Conservation (phyloP, 2,888 invertebrate genomes). For the Chloroclystis v-ata region DNA sequence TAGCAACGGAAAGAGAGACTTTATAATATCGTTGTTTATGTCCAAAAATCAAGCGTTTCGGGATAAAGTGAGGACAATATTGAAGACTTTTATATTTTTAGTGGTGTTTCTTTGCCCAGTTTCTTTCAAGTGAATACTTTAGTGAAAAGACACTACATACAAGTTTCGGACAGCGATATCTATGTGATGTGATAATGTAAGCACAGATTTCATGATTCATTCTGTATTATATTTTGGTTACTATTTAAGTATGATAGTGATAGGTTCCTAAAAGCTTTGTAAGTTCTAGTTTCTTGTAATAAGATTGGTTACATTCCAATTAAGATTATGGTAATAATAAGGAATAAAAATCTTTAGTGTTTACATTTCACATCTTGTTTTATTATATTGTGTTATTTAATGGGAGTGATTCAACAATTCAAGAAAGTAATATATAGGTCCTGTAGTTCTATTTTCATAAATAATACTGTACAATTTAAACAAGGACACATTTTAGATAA, state of each 20-base stretch:
- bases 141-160: conserved; percentile 27
- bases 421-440: too few species aligned
- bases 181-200: conserved; percentile 75
- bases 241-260: conserved; percentile 46
- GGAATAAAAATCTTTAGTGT: conserved; percentile 27
- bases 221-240: conserved; percentile 65
- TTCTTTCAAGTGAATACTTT: conserved; percentile 17
- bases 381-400: background rate
- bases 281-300: conserved; percentile 44
- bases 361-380: conserved; percentile 33
- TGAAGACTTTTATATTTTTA: background rate
- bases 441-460: too few species aligned
- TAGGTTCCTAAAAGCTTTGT: conserved; percentile 50
- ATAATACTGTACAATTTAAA: too few species aligned
- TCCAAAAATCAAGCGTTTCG: too few species aligned
- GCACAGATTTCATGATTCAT: conserved; percentile 58
- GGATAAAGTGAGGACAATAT: background rate
- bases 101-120: background rate
- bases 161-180: conserved; percentile 45
- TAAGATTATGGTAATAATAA: conserved; percentile 35
- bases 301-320: conserved; percentile 42
- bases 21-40: too few species aligned
- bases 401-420: too few species aligned
- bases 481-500: too few species aligned
- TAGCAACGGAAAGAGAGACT: too few species aligned